phyloP scores from a whole-genome alignment of 2,888 invertebrate species.

The Scelioninae gen. 2 region DNA sequence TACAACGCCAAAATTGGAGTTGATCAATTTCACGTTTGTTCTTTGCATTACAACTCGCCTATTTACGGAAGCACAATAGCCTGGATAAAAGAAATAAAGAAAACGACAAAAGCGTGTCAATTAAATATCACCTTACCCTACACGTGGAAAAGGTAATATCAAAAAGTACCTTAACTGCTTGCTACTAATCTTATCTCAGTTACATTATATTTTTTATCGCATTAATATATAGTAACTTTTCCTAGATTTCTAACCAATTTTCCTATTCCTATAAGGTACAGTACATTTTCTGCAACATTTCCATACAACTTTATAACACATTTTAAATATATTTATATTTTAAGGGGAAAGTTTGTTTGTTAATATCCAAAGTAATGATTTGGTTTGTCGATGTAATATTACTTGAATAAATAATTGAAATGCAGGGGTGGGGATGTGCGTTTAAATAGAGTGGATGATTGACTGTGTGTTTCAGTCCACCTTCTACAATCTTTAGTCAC shows the following conservation, averaged over 20 bases:
- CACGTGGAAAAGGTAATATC: no score
- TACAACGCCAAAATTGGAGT: no score
- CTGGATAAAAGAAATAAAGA: not conserved
- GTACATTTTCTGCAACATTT: no score
- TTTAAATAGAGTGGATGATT: constrained; percentile 70
- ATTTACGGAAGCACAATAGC: constrained; percentile 5
- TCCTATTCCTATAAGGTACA: no score
- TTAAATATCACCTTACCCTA: constrained; percentile 1
- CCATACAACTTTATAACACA: constrained; percentile 11
- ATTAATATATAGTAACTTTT: no score
- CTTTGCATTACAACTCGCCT: not conserved
- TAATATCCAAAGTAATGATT: constrained; percentile 17
- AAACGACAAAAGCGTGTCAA: constrained; percentile 13
- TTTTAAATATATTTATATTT: constrained; percentile 27
- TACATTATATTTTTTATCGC: no score
- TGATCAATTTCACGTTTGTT: not conserved
- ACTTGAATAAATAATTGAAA: constrained; percentile 50
- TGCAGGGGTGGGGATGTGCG: constrained; percentile 63
- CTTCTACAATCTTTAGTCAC: constrained; percentile 60
- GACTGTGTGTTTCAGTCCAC: constrained; percentile 66
- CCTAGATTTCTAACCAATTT: no score
- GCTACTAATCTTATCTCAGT: no score
- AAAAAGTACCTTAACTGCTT: no score
- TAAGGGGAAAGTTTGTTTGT: constrained; percentile 18
- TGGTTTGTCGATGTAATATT: constrained; percentile 26